Percentiles rank a stretch among this genome's conserved stretches.
phyloP scores from a whole-genome alignment of 2,113 vertebrate species.

The Pleuronectes platessa region DNA sequence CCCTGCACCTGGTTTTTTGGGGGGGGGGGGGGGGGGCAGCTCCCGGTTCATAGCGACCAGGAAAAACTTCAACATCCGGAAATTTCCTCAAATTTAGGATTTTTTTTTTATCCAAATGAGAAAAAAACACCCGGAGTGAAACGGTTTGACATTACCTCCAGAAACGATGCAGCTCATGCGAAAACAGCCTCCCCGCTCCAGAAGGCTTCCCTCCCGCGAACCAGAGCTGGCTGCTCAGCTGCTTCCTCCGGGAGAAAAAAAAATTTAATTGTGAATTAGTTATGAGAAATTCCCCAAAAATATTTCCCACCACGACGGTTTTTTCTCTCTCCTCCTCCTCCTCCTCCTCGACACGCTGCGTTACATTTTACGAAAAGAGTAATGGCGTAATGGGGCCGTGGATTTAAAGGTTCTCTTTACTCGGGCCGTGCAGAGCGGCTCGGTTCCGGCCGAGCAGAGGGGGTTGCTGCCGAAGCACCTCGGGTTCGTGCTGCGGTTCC shows the following conservation, averaged over 20 bases:
- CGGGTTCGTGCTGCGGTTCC: constrained; percentile 68
- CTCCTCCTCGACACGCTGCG: constrained; percentile 48
- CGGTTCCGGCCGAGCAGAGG: constrained; percentile 42
- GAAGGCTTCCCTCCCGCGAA: constrained; percentile 71
- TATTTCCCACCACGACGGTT: constrained; percentile 31
- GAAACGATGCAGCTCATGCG: constrained; percentile 80
- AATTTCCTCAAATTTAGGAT: constrained; percentile 65
- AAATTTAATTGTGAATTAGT: constrained; percentile 77
- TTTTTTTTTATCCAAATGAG: constrained; percentile 45
- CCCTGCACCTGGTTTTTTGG: constrained; percentile 61
- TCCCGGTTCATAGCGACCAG: background rate
- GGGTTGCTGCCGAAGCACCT: constrained; percentile 36
- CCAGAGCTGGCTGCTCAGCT: constrained; percentile 76
- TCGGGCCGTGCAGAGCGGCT: constrained; percentile 49
- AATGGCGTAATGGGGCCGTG: constrained; percentile 64
- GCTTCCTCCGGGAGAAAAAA: constrained; percentile 53
- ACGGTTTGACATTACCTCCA: constrained; percentile 77
- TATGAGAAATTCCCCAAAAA: constrained; percentile 71
- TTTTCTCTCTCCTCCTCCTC: background rate
- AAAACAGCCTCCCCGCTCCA: constrained; percentile 67
- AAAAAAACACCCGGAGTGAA: constrained; percentile 42
- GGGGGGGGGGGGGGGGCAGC: constrained; percentile 19
- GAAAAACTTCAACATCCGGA: constrained; percentile 45
- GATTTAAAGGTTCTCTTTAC: constrained; percentile 38
- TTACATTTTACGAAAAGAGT: constrained; percentile 73